phyloP scores from a whole-genome alignment of 1,140 invertebrate species.

The Drosophila subobscura region DNA sequence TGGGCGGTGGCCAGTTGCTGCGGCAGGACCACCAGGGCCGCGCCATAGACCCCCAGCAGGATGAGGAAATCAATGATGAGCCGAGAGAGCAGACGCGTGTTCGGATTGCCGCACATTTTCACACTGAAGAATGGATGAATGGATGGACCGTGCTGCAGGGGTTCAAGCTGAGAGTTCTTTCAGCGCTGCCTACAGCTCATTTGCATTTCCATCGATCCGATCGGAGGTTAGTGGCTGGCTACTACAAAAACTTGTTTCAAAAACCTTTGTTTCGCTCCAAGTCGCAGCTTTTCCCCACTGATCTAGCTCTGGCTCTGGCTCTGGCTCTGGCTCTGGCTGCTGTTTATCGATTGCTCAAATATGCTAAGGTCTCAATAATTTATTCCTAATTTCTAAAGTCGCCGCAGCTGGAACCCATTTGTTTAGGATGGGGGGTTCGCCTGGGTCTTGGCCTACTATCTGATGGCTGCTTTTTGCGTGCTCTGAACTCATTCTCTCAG shows the following conservation, averaged over 20 bases:
- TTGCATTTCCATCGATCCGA: slow-evolving; percentile 55
- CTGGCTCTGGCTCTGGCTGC: slow-evolving; percentile 4
- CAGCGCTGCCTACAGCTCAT: slow-evolving; percentile 43
- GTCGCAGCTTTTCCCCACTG: slow-evolving; percentile 8
- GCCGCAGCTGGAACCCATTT: slow-evolving; percentile 4
- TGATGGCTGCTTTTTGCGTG: slow-evolving; percentile 21
- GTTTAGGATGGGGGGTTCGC: slow-evolving; percentile 5
- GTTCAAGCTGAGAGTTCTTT: slow-evolving; percentile 10
- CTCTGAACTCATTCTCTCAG: background rate
- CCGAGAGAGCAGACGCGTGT: slow-evolving; percentile 72
- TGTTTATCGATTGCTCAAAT: slow-evolving; percentile 55
- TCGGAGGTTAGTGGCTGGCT: slow-evolving; percentile 9
- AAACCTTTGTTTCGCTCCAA: slow-evolving; percentile 41
- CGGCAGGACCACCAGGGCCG: slow-evolving; percentile 68
- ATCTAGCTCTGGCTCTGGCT: slow-evolving; percentile 8
- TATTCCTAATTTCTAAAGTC: slow-evolving; percentile 58
- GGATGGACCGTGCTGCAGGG: background rate
- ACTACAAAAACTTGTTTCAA: slow-evolving; percentile 64
- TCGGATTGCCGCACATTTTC: slow-evolving; percentile 80
- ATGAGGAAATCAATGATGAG: slow-evolving; percentile 75
- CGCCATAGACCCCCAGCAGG: slow-evolving; percentile 60
- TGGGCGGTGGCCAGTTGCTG: slow-evolving; percentile 54
- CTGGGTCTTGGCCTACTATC: background rate
- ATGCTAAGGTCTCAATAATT: slow-evolving; percentile 69
- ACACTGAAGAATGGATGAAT: slow-evolving; percentile 37